Conservation (phyloP, 2,888 invertebrate species). For the Apamea crenata region DNA sequence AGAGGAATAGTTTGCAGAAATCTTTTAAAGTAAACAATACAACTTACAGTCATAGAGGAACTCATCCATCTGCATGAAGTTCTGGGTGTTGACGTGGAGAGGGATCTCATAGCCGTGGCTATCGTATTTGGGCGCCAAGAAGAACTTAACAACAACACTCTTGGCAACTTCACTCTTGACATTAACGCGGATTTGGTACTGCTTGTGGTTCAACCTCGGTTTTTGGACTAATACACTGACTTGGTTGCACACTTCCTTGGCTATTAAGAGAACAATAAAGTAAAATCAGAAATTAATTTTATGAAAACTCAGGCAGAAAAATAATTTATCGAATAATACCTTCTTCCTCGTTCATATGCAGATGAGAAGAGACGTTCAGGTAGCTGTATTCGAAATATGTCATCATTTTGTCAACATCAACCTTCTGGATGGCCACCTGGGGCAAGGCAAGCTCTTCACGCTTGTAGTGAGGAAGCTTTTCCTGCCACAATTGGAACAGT, state of each 20-base stretch:
- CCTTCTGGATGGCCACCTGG: constrained; percentile 91
- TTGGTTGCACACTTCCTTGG: constrained; percentile 76
- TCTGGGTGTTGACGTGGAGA: constrained; percentile 88
- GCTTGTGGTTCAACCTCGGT: constrained; percentile 93
- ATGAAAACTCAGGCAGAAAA: background rate
- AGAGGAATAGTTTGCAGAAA: background rate
- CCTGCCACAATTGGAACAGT: constrained; percentile 91
- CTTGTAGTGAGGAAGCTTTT: constrained; percentile 91
- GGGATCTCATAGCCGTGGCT: constrained; percentile 88
- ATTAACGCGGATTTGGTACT: constrained; percentile 91
- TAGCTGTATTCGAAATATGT: constrained; percentile 93
- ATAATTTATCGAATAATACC: constrained; percentile 70
- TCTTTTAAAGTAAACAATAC: background rate
- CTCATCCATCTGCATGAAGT: constrained; percentile 91
- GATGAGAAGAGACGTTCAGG: constrained; percentile 90
- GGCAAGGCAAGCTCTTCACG: constrained; percentile 91
- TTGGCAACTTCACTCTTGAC: constrained; percentile 90
- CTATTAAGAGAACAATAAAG: constrained; percentile 66
- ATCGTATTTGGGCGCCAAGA: constrained; percentile 93
- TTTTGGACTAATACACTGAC: constrained; percentile 91
- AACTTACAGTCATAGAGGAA: constrained; percentile 89
- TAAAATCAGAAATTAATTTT: background rate
- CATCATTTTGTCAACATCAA: constrained; percentile 91
- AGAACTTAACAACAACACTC: constrained; percentile 91
- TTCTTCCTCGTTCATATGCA: constrained; percentile 84